phyloP scores from a whole-genome alignment of 2,797 vertebrate species.

The Falco berigora region DNA sequence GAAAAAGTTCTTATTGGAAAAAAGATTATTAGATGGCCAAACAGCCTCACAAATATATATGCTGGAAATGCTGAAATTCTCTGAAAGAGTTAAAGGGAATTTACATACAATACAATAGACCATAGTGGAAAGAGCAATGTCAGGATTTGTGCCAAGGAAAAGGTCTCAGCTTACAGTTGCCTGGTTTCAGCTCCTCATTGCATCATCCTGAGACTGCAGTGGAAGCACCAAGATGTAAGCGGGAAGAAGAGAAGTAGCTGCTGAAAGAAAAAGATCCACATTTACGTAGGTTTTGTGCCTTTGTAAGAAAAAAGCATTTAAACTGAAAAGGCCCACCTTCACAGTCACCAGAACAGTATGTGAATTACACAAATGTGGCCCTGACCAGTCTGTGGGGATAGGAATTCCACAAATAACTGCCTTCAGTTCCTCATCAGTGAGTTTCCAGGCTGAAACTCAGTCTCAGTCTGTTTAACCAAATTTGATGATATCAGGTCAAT shows the following conservation, averaged over 20 bases:
- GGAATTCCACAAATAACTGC: background rate
- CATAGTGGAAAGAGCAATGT: background rate
- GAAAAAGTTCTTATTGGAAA: background rate
- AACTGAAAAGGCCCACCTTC: background rate
- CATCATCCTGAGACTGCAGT: background rate
- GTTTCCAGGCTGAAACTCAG: background rate
- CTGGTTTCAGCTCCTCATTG: background rate
- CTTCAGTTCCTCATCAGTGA: background rate
- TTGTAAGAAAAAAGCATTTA: background rate
- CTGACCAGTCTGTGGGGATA: background rate
- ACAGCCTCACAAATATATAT: background rate
- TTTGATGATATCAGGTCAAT: background rate
- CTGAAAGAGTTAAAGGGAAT: background rate
- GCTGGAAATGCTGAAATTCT: background rate
- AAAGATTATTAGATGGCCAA: background rate
- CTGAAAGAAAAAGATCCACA: background rate
- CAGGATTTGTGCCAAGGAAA: background rate
- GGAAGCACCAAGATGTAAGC: background rate
- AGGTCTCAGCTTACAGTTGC: accelerated
- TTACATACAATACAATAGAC: background rate
- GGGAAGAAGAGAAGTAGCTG: background rate
- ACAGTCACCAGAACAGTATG: background rate
- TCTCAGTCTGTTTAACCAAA: background rate
- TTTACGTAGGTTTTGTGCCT: background rate
- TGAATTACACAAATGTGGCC: background rate